phyloP scores from a whole-genome alignment of 1,140 invertebrate genomes.

The Stegodyphus dumicola region DNA sequence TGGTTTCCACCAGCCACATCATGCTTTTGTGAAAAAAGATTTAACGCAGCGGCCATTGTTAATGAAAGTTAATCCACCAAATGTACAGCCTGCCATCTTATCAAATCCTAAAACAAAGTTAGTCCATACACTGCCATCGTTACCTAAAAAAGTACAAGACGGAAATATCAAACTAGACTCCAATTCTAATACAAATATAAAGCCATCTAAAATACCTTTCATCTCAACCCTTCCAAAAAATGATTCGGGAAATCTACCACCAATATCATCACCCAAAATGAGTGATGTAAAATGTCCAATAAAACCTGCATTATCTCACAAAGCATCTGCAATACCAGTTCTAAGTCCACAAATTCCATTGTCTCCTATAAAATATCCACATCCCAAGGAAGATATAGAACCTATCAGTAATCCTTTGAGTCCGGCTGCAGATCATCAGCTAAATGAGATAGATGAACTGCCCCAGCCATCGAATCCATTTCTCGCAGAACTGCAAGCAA shows the following conservation, averaged over 20 bases:
- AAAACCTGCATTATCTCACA: constrained; percentile 4
- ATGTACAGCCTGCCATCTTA: constrained; percentile 18
- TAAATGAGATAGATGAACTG: constrained; percentile 19
- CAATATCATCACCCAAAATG: constrained; percentile 13
- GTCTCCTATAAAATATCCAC: constrained; percentile 19
- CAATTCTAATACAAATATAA: constrained; percentile 14
- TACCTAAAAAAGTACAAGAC: constrained; percentile 32
- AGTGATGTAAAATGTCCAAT: constrained; percentile 15
- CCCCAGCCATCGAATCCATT: constrained; percentile 48
- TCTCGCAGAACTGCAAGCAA: constrained; percentile 54
- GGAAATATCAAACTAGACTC: constrained; percentile 11
- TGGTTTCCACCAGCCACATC: constrained; percentile 57
- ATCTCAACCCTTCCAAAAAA: constrained; percentile 29
- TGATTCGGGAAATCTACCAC: constrained; percentile 37
- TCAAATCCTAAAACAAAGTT: constrained; percentile 25
- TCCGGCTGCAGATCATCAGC: not conserved
- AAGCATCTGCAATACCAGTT: constrained; percentile 45
- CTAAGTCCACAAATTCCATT: constrained; percentile 28
- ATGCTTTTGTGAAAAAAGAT: constrained; percentile 57
- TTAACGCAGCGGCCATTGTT: constrained; percentile 49
- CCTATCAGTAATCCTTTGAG: not conserved
- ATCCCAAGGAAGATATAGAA: not conserved
- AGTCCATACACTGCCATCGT: constrained; percentile 37
- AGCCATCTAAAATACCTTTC: constrained; percentile 57
- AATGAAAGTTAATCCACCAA: constrained; percentile 55